Base-by-base conservation (phyloP, 2,797 vertebrate species). In the Acrossocheilus wenchowensis region DNA sequence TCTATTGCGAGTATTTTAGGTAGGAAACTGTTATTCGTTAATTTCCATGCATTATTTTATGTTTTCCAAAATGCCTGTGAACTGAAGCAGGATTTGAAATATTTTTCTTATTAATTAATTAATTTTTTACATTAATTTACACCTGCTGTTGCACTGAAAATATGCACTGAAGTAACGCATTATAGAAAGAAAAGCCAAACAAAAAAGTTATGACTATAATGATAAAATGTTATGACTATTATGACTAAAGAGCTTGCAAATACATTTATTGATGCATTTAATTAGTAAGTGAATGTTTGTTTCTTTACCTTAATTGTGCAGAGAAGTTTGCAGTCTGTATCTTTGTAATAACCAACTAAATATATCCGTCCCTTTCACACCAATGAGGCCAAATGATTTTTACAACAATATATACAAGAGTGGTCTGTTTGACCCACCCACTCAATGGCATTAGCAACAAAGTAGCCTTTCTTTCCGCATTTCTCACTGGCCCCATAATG, bases 381-480 rank as follows among this genome's bases (percentile, higher is more conserved):
- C 84, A 88, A 90, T 91, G 89, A 90, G 78, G 89, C 57, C 90
- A 93, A 93, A 86, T 90, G 88, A 91, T 91, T 94, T 92, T 92
- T 89, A 90, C 89, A 62, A 90, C 80, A 84, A 92, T 95, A 93
- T 95, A 94, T 94, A 94, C 93, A 94, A 93, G 92, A 89, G 87
- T 87, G 92, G 92, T 90, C 91, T 92, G 91, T 91, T 90, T 91
- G 94, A 93, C 93, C 94, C 94, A 93, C 95, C 95, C 93, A 96
- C 95, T 94, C 92, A 87, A 62, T 89, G 90, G 92, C 93, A 90
- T 95, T 93, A 94, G 83, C 92, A 78, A 96, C 94, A 95, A 95
- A 95, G 94, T 94, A 87, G 93, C 90, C 95, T 94, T 96, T 96
- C 93, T 96, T 85, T 91, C 83, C 85, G 36, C 45, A 87, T 73